A percentile compares a stretch with the other conserved stretches of the same genome.
Conservation (phyloP, 92 coral and sea anemone species). For the Umimayanthus chanpuru region DNA sequence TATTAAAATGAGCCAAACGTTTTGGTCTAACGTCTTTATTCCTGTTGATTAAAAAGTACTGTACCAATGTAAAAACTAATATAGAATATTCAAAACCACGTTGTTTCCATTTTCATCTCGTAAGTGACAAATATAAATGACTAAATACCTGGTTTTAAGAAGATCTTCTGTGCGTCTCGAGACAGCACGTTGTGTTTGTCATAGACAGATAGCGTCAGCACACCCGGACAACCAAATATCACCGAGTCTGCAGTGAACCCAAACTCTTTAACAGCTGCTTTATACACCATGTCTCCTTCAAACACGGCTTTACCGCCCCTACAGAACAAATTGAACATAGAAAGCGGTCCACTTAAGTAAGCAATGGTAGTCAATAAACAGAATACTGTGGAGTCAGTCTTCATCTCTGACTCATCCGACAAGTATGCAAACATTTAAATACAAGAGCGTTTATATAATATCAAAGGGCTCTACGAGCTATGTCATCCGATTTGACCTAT, state of each 20-base stretch:
- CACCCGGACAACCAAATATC: conserved; percentile 75
- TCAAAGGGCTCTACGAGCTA: too few species aligned
- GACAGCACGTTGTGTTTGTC: conserved; percentile 68
- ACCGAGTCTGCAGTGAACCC: conserved; percentile 72
- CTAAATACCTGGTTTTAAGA: conserved; percentile 69
- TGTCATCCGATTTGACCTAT: too few species aligned
- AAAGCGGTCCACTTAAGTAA: background rate
- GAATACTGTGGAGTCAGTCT: background rate
- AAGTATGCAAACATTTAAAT: too few species aligned
- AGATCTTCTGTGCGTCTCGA: conserved; percentile 70
- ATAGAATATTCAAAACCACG: too few species aligned
- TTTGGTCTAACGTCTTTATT: background rate
- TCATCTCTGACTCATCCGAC: too few species aligned
- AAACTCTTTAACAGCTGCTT: conserved; percentile 61
- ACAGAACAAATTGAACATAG: background rate
- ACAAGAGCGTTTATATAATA: too few species aligned
- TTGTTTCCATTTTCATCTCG: background rate
- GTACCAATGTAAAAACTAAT: too few species aligned
- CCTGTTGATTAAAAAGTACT: too few species aligned
- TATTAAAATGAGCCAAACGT: too few species aligned
- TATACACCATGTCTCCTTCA: conserved; percentile 62
- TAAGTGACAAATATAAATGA: background rate
- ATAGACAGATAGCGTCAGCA: conserved; percentile 67
- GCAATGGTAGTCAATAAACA: background rate
- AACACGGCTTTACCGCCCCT: conserved; percentile 38